Evolutionary conservation across 2,888 invertebrate genomes (phyloP), one percentile per base, ranked within the genome.

Genomic region (Boloria euphrosyne): DNA sequence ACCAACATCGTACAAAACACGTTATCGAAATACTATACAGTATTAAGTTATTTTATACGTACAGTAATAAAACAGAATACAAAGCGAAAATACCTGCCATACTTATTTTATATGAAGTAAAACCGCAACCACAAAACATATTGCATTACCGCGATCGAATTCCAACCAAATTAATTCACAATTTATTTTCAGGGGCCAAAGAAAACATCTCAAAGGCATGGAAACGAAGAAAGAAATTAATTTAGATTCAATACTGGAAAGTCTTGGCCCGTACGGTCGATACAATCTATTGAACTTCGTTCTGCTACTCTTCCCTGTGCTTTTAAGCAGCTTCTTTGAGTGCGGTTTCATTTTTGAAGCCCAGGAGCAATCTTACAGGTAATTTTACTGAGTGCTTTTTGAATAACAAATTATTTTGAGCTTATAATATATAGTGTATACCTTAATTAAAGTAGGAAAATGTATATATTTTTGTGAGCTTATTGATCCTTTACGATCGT

Each of bases 311-410:
- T 91, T 86, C 69, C 91, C 91, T 6, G 76, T 91, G 61, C 72
- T 91, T 50, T 70, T 92, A 71, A 91, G 90, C 76, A 86, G 86
- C 70, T 91, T 91, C 79, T 91, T 86, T 67, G 91, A 91, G 62
- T 90, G 90, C 69, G 91, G 91, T 1, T 92, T 87, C 72, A 90
- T 92, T 65, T 92, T 90, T 77, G 91, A 92, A 78, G 91, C 91
- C 0, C 87, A 87, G 67, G 84, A 86, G 70, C 82, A 84, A 47
- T 73, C 73, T 63, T 91, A 91, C 76, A 85, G 91, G 91, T 90
- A 57, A 78, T 62, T 17, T 31, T 13, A 14, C 14, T 54, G 43
- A 53, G 50, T 31, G 14, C 0, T 17, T 31, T 13, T 61, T 38
- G 46, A 10, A 18, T 18, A 31, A n/a, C 13, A 38, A 31, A 53